Base-by-base conservation (phyloP, 2,113 vertebrate species). In the Hippocampus zosterae region DNA sequence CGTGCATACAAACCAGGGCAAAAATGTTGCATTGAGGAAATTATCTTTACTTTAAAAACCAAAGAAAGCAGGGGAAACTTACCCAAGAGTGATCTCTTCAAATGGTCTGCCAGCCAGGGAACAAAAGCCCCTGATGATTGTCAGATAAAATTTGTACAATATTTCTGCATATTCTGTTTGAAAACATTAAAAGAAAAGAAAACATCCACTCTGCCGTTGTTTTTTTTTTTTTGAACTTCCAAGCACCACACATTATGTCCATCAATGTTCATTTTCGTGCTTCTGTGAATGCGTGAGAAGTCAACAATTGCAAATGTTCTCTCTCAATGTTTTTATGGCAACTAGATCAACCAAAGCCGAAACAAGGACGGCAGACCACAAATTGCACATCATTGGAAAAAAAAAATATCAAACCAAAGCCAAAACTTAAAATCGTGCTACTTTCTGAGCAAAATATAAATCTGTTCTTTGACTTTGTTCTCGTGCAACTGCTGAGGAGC, bases 21-120 rank as follows among this genome's bases (percentile, higher is more conserved):
- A 66, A 71, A 67, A n/a, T 60, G 73, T 59, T 79, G 76, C 82
- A 79, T 85, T 79, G 85, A 80, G 70, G 85, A 91, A 91, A 90
- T 85, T 67, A 79, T 79, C 68, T 91, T 91, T 90, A 90, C 87
- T 91, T 84, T 86, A 78, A 90, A 91, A 89, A 85, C 80, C 83
- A 86, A 84, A 87, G 74, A 81, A 84, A 82, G 75, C 72, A 25
- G 77, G 73, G 75, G 37, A 75, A 77, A 62, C 67, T 78, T 80
- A 84, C 61, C 73, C 68, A 81, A 85, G 75, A 77, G 76, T 83
- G 70, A 75, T 72, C 71, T 81, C 79, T 86, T 77, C 57, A 81
- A 89, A 85, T 78, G 60, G 70, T 82, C 75, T 81, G 68, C 73
- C 81, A 77, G 76, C 78, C 72, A 74, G 74, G 73, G 75, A 84